These are phyloP conservation scores for Sandelia bainsii DNA, from an alignment of 2,797 vertebrate species.

Conservation along the genomic window DNA sequence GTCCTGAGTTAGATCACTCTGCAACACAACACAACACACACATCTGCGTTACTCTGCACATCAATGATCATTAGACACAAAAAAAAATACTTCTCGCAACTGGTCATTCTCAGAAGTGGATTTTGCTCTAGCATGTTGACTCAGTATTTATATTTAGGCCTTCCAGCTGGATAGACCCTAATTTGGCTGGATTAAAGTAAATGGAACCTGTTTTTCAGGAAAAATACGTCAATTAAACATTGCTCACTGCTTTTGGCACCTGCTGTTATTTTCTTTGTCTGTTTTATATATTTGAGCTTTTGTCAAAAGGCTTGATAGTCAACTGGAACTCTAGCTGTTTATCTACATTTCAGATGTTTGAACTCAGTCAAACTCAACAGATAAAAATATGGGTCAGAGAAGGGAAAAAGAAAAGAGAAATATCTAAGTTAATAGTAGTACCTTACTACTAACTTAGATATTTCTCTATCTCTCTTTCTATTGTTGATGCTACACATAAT, in stretches of 20 bases:
- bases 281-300: slow-evolving; percentile 4
- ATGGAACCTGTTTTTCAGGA: slow-evolving; percentile 36
- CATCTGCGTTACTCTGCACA: neutral
- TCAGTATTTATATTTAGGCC: slow-evolving; percentile 37
- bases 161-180: slow-evolving; percentile 54
- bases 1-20: slow-evolving; percentile 96
- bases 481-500: neutral
- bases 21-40: slow-evolving; percentile 45
- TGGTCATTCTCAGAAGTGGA: slow-evolving; percentile 19
- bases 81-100: neutral
- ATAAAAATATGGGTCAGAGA: neutral
- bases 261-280: slow-evolving; percentile 30
- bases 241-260: slow-evolving; percentile 26
- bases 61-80: neutral
- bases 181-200: slow-evolving; percentile 51
- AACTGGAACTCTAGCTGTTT: neutral
- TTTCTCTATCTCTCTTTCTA: too few species aligned
- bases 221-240: slow-evolving; percentile 40
- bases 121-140: slow-evolving; percentile 58
- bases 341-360: neutral
- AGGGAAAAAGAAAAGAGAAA: neutral
- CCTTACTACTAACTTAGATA: too few species aligned
- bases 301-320: neutral
- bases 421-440: too few species aligned
- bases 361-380: neutral